Evolutionary conservation across 1,140 invertebrate genomes (phyloP).

Genomic region (Drepana arcuata): DNA sequence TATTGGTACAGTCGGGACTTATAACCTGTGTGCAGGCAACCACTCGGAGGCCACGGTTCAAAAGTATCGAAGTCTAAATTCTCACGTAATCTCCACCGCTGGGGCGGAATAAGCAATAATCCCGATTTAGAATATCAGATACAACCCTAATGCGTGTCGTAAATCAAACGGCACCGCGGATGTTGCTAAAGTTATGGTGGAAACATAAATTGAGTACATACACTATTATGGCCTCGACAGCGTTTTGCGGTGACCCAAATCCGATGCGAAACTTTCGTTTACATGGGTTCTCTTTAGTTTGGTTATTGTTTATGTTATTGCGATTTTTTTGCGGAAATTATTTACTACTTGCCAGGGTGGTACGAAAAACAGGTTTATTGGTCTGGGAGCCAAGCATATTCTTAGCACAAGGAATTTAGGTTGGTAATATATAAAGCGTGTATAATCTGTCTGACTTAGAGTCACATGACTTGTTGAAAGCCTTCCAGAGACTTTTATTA

Average conservation of each 20-base stretch:
- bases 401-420: slow-evolving; percentile 1
- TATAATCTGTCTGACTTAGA: no score
- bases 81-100: no score
- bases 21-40: no score
- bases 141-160: slow-evolving; percentile 31
- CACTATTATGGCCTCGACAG: slow-evolving; percentile 23
- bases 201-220: slow-evolving; percentile 36
- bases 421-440: background rate
- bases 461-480: no score
- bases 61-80: no score
- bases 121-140: slow-evolving; percentile 24
- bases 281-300: background rate
- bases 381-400: background rate
- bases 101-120: slow-evolving; percentile 30
- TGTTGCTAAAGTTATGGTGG: slow-evolving; percentile 37
- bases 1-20: no score
- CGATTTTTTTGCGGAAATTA: background rate
- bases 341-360: no score
- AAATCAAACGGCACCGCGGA: slow-evolving; percentile 35
- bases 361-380: background rate
- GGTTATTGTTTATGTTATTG: slow-evolving; percentile 1
- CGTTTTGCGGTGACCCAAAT: slow-evolving; percentile 16
- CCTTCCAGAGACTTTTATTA: no score
- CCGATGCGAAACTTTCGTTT: slow-evolving; percentile 2
- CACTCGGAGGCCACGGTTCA: no score